Evolutionary conservation across 2,888 invertebrate species (phyloP).

Genomic region (Dendrolimus houi): DNA sequence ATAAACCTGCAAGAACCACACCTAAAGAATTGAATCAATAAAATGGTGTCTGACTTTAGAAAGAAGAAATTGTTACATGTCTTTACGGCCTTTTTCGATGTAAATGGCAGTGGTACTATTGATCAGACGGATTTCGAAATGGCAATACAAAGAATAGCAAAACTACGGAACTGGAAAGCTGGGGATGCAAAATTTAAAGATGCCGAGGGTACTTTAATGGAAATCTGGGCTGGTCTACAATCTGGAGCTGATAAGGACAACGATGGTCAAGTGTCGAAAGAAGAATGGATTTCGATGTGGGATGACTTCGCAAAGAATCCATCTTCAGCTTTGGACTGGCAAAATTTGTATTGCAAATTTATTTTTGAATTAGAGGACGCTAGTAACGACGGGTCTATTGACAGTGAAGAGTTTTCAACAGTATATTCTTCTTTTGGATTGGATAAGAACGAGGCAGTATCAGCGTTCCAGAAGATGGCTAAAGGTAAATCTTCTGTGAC

Average conservation of each 20-base stretch:
- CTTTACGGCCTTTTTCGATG: conserved; percentile 92
- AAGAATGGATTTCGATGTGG: conserved; percentile 65
- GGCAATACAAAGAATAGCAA: conserved; percentile 89
- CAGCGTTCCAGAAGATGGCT: conserved; percentile 87
- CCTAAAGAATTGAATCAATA: conserved; percentile 27
- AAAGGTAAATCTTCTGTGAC: conserved; percentile 83
- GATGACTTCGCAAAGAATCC: conserved; percentile 80
- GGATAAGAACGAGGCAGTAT: conserved; percentile 81
- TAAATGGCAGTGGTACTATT: conserved; percentile 90
- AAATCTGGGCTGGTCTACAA: conserved; percentile 90
- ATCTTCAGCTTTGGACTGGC: conserved; percentile 86
- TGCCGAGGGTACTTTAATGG: conserved; percentile 83
- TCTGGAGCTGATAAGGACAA: conserved; percentile 88
- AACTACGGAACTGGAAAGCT: conserved; percentile 85
- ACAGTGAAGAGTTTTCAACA: conserved; percentile 86
- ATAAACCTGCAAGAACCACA: neutral
- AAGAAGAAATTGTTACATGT: conserved; percentile 92
- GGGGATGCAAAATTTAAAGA: conserved; percentile 85
- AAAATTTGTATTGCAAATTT: conserved; percentile 88
- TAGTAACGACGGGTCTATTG: conserved; percentile 85
- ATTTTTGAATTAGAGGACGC: conserved; percentile 92
- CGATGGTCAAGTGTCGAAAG: conserved; percentile 83
- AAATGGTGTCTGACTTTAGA: conserved; percentile 88
- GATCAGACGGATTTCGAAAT: conserved; percentile 92
- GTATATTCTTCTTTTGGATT: conserved; percentile 88